These are phyloP conservation scores for Dicentrarchus labrax DNA, from an alignment of 2,113 vertebrate species.

Conservation along the genomic window DNA sequence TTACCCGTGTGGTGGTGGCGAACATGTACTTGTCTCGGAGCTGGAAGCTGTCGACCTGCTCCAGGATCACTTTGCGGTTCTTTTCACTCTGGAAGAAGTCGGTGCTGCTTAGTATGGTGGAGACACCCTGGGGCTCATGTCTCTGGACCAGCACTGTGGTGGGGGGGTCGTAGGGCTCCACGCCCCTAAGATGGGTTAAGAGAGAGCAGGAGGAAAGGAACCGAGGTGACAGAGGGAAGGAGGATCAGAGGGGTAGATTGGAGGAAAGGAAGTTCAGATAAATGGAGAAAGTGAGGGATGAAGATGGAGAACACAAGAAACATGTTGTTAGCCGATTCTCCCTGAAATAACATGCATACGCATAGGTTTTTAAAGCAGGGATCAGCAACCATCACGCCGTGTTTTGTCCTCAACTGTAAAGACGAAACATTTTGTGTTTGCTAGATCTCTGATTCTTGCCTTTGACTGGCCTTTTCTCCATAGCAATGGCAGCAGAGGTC, in stretches of 20 bases:
- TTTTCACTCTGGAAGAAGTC: conserved; percentile 96
- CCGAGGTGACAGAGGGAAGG: not conserved
- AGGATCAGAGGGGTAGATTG: no score
- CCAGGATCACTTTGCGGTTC: conserved; percentile 91
- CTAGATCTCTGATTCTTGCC: no score
- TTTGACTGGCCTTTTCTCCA: no score
- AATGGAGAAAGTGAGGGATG: rapidly evolving
- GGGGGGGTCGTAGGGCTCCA: conserved; percentile 92
- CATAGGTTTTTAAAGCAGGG: not conserved
- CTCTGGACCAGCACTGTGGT: conserved; percentile 92
- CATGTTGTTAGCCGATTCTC: not conserved
- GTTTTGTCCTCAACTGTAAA: no score
- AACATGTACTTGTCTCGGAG: conserved; percentile 98
- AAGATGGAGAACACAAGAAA: not conserved
- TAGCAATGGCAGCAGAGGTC: no score
- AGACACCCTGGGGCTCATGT: conserved; percentile 92
- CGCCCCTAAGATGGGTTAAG: conserved; percentile 85
- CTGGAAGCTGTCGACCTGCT: conserved; percentile 94
- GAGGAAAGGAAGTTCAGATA: not conserved
- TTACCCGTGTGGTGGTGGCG: conserved; percentile 93
- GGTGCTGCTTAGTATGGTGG: conserved; percentile 91
- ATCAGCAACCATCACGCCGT: no score
- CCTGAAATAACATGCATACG: not conserved
- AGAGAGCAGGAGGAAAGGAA: not conserved
- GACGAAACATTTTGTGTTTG: no score